Conservation (phyloP, 2,888 invertebrate genomes). For the Cataglyphis altisquamis region DNA sequence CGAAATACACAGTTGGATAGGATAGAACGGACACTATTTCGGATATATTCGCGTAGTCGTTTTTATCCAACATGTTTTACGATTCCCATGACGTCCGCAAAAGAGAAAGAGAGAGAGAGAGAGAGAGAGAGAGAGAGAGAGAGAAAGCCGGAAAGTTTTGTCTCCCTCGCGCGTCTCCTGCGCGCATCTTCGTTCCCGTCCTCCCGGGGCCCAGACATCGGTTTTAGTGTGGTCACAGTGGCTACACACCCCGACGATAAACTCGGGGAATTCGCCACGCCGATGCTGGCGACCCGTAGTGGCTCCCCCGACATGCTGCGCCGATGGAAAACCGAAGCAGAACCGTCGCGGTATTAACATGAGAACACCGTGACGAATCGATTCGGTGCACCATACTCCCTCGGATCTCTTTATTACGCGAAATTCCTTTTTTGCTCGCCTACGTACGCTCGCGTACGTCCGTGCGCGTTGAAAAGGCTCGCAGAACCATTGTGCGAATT, state of each 20-base stretch:
- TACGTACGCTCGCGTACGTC: slow-evolving; percentile 11
- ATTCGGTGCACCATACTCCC: slow-evolving; percentile 78
- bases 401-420: slow-evolving; percentile 81
- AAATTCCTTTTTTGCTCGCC: slow-evolving; percentile 58
- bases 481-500: slow-evolving; percentile 12
- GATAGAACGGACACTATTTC: neutral
- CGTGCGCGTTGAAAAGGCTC: slow-evolving; percentile 8
- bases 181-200: slow-evolving; percentile 54
- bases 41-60: slow-evolving; percentile 33
- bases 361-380: slow-evolving; percentile 83
- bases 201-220: slow-evolving; percentile 72
- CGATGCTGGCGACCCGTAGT: slow-evolving; percentile 63
- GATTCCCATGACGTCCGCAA: slow-evolving; percentile 80
- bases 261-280: slow-evolving; percentile 83
- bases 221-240: slow-evolving; percentile 84
- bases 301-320: slow-evolving; percentile 56
- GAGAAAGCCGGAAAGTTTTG: slow-evolving; percentile 48
- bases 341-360: slow-evolving; percentile 82
- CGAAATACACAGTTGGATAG: slow-evolving; percentile 27
- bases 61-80: slow-evolving; percentile 76
- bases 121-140: neutral
- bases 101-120: neutral
- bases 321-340: slow-evolving; percentile 80
- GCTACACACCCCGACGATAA: slow-evolving; percentile 85
- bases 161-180: slow-evolving; percentile 28